Evolutionary conservation across 1,140 invertebrate genomes (phyloP).

Genomic region (Neuroterus valhalla): DNA sequence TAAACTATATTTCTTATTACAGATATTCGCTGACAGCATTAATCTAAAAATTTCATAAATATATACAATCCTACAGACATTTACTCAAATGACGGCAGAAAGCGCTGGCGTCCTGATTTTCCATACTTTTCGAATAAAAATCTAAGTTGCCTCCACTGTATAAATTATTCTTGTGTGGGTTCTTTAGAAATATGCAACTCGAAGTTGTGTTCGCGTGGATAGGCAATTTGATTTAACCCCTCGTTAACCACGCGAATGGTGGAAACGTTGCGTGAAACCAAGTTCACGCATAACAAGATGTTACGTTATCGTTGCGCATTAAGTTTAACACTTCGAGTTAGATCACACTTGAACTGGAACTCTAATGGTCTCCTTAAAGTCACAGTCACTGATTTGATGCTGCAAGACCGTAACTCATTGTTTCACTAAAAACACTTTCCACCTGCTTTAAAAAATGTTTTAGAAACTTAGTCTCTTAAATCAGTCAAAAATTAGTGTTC

Average conservation of each 20-base stretch:
- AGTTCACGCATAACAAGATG: slow-evolving; percentile 33
- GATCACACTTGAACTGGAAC: background rate
- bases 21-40: no score
- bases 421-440: slow-evolving; percentile 7
- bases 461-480: no score
- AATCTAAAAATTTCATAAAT: no score
- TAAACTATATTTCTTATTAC: no score
- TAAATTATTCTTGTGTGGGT: no score
- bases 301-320: slow-evolving; percentile 23
- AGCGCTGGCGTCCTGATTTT: no score
- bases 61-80: no score
- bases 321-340: slow-evolving; percentile 9
- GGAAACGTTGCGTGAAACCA: slow-evolving; percentile 44
- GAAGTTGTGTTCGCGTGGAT: background rate
- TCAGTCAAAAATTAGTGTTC: no score
- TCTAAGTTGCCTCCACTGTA: no score
- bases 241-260: slow-evolving; percentile 36
- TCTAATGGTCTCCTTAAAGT: slow-evolving; percentile 1
- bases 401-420: slow-evolving; percentile 16
- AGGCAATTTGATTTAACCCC: background rate
- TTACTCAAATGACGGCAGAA: no score
- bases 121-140: no score
- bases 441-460: background rate
- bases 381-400: background rate
- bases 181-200: background rate